Percentiles rank a stretch among this genome's conserved stretches.
Evolutionary conservation across 2,888 invertebrate genomes (phyloP).

Genomic region (Calameuta filiformis): DNA sequence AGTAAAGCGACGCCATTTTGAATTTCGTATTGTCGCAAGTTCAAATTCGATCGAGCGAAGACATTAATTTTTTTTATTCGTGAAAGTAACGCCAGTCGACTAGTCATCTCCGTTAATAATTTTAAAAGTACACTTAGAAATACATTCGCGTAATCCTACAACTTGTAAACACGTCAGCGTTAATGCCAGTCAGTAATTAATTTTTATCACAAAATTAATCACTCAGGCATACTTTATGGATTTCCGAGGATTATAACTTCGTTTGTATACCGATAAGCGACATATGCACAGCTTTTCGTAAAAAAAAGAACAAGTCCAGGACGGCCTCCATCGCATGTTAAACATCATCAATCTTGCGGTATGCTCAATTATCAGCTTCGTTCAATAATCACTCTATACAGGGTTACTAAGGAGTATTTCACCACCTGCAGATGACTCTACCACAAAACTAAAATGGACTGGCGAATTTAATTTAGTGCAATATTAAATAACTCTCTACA

Average conservation of each 20-base stretch:
- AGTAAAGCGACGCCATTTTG: not conserved
- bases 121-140: not conserved
- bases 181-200: not conserved
- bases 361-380: no score
- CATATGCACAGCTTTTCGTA: not conserved
- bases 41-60: not conserved
- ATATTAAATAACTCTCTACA: no score
- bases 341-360: no score
- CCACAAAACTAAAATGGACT: not conserved
- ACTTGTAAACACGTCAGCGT: not conserved
- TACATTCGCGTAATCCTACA: not conserved
- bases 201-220: not conserved
- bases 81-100: no score
- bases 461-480: no score
- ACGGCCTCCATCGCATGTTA: not conserved
- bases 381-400: not conserved
- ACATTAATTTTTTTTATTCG: not conserved
- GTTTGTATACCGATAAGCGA: not conserved
- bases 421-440: not conserved
- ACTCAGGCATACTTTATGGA: not conserved
- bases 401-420: not conserved
- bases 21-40: not conserved
- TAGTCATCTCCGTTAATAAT: not conserved
- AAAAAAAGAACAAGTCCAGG: not conserved
- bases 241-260: not conserved